A percentile compares a stretch with the other conserved stretches of the same genome.
Evolutionary conservation across 1,140 invertebrate species (phyloP).

Genomic region (Cydia pomonella): DNA sequence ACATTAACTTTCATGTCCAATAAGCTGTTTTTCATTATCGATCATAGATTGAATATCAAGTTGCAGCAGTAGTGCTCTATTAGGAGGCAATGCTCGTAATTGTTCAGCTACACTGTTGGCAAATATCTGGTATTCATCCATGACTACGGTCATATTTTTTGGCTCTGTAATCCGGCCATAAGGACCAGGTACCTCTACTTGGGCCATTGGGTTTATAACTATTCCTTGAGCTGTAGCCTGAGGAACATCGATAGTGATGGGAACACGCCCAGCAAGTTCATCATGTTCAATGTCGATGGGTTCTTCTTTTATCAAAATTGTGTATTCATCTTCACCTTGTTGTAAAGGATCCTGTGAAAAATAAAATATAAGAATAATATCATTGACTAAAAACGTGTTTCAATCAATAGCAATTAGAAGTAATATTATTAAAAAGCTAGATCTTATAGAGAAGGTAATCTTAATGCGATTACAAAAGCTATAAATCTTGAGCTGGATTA

Average conservation of each 20-base stretch:
- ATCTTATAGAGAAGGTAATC: no score
- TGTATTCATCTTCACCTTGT: not conserved
- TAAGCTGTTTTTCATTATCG: constrained; percentile 35
- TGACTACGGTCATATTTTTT: not conserved
- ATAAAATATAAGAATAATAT: not conserved
- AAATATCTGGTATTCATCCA: constrained; percentile 40
- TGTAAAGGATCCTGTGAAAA: not conserved
- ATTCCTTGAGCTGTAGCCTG: not conserved
- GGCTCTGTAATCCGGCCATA: not conserved
- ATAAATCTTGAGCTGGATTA: no score
- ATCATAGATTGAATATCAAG: constrained; percentile 39
- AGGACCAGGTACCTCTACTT: not conserved
- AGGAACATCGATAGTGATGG: not conserved
- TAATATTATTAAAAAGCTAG: not conserved
- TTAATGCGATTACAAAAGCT: no score
- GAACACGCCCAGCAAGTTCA: not conserved
- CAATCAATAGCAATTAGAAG: not conserved
- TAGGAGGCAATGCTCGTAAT: constrained; percentile 34
- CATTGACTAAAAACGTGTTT: not conserved
- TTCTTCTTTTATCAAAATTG: not conserved
- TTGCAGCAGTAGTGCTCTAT: constrained; percentile 37
- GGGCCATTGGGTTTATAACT: not conserved
- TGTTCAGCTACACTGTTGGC: constrained; percentile 38
- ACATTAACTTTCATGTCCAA: constrained; percentile 3
- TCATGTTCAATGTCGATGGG: not conserved